Conservation (phyloP, 2,888 invertebrate genomes). For the Laothoe populi region DNA sequence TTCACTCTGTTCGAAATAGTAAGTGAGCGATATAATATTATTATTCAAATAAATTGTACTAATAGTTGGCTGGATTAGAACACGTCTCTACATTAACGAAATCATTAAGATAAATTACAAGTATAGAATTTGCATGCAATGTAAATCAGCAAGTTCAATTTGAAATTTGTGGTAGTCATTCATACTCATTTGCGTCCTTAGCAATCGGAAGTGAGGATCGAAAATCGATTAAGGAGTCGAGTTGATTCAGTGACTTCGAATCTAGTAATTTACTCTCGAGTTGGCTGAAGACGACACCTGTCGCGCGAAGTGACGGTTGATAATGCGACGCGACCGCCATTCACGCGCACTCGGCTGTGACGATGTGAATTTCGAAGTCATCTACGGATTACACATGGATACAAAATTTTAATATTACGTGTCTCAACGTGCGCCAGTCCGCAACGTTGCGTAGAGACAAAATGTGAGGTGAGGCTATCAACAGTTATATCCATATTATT, state of each 20-base stretch:
- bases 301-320: slow-evolving; percentile 80
- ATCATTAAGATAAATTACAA: slow-evolving; percentile 13
- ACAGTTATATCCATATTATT: no score
- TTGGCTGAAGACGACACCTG: slow-evolving; percentile 84
- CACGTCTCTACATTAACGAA: not conserved
- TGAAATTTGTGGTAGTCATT: slow-evolving; percentile 50
- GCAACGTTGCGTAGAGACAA: not conserved
- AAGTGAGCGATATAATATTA: slow-evolving; percentile 16
- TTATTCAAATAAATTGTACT: slow-evolving; percentile 8
- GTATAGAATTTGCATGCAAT: slow-evolving; percentile 1
- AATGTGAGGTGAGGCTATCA: not conserved
- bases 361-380: slow-evolving; percentile 48
- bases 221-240: slow-evolving; percentile 79
- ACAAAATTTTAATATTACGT: slow-evolving; percentile 2
- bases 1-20: slow-evolving; percentile 30
- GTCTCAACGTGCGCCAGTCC: not conserved
- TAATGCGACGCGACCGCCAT: slow-evolving; percentile 80
- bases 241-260: slow-evolving; percentile 81
- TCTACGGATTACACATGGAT: slow-evolving; percentile 21
- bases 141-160: slow-evolving; percentile 27
- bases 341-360: slow-evolving; percentile 72
- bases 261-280: slow-evolving; percentile 84
- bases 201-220: slow-evolving; percentile 65
- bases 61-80: slow-evolving; percentile 1
- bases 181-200: slow-evolving; percentile 58